Evolutionary conservation across 2,113 vertebrate species (phyloP), one percentile per base, ranked within the genome.

Genomic region (Alligator mississippiensis): DNA sequence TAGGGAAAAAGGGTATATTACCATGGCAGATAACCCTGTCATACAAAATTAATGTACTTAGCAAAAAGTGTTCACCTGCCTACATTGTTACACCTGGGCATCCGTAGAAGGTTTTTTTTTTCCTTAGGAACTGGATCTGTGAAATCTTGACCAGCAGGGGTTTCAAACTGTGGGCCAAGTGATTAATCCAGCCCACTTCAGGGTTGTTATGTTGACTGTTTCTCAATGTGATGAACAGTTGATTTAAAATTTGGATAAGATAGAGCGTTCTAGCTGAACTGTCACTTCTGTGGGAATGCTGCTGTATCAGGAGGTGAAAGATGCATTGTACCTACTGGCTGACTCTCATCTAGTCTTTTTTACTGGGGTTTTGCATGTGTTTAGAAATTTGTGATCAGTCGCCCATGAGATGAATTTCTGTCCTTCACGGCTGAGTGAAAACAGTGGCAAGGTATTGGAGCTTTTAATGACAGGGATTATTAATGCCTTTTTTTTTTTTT

Each of bases 391-490:
- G 72, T 90, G 16, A 90, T 85, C 90, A 80, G 92, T 89, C 1
- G 0, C 27, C 57, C 77, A 15, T 47, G 82, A 91, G 55, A 14
- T 84, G 38, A 84, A 82, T 47, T 78, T 80, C 62, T 89, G 80
- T 93, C 93, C 92, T 96, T 96, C 88, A 89, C 1, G 55, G 88
- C 74, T 93, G 86, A 87, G 38, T 93, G 93, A 61, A 84, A 95
- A 68, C 59, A 89, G 80, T 25, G 5, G 47, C 68, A 77, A 93
- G 87, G 66, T 47, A 76, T 92, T 84, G 66, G 64, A 77, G 60
- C 89, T 60, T 60, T 81, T 91, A 1, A 92, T 85, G 92, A 77
- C 81, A 84, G 75, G 89, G 87, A 90, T 87, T 85, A 68, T 55
- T 89, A 76, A 47, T 66, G 54, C 82, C 24, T 61, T 79, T 80